Conservation (phyloP, 35 echinoderm and acorn worm genomes). For the Patiria miniata region DNA sequence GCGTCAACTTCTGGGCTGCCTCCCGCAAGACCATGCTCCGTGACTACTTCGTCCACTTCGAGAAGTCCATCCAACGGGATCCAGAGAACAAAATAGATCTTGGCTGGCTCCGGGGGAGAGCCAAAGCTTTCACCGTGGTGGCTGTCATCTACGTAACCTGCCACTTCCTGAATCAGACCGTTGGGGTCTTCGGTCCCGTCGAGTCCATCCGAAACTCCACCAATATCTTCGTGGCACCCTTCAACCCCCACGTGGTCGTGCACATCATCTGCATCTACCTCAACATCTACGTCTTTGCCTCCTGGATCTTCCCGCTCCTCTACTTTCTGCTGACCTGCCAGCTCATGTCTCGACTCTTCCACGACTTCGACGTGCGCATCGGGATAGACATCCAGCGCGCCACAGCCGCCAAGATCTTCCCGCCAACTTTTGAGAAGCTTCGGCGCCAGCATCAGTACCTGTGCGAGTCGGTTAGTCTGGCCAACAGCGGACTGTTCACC, state of each 20-base stretch:
- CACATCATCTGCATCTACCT: slow-evolving; percentile 53
- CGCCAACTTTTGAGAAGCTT: slow-evolving; percentile 66
- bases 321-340: slow-evolving; percentile 58
- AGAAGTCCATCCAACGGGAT: slow-evolving; percentile 56
- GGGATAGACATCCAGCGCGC: slow-evolving; percentile 17
- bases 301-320: slow-evolving; percentile 81
- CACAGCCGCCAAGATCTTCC: slow-evolving; percentile 30
- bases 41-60: slow-evolving; percentile 63
- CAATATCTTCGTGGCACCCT: slow-evolving; percentile 72
- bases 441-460: slow-evolving; percentile 73
- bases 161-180: slow-evolving; percentile 63
- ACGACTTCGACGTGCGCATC: slow-evolving; percentile 49
- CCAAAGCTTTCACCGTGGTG: slow-evolving; percentile 25
- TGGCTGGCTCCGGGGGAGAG: slow-evolving; percentile 28
- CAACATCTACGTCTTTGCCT: slow-evolving; percentile 70
- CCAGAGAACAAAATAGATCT: slow-evolving; percentile 26
- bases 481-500: slow-evolving; percentile 63
- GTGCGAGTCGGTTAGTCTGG: slow-evolving; percentile 49
- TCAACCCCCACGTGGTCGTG: slow-evolving; percentile 14
- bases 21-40: slow-evolving; percentile 33
- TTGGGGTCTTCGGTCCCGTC: slow-evolving; percentile 50
- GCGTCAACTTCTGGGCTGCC: slow-evolving; percentile 45
- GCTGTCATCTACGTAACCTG: slow-evolving; percentile 34
- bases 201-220: slow-evolving; percentile 68
- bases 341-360: slow-evolving; percentile 51